These are phyloP conservation scores for Petromus typicus DNA, from an alignment of 2,113 vertebrate species.

Conservation along the genomic window DNA sequence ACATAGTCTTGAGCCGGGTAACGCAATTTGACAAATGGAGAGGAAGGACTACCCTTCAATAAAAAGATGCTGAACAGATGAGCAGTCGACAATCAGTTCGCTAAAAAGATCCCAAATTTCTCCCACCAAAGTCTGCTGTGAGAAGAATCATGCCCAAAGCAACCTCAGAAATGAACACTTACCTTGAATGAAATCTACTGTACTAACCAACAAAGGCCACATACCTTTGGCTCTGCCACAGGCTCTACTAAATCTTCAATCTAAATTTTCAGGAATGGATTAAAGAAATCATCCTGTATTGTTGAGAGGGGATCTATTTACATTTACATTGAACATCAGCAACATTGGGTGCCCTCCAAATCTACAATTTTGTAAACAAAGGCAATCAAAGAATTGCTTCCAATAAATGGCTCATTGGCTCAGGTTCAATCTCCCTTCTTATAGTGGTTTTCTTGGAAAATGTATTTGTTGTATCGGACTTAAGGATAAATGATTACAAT, in stretches of 20 bases:
- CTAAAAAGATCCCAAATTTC: neutral
- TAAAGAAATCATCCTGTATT: neutral
- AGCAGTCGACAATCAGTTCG: conserved; percentile 35
- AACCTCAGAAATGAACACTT: conserved; percentile 37
- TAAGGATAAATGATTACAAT: conserved; percentile 21
- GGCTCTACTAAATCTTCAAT: neutral
- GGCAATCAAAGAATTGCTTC: neutral
- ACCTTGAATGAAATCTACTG: conserved; percentile 28
- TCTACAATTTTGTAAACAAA: neutral
- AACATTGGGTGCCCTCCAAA: neutral
- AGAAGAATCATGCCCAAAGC: conserved; percentile 32
- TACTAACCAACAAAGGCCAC: neutral
- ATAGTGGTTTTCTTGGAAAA: neutral
- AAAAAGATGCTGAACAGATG: conserved; percentile 47
- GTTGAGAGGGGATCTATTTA: neutral
- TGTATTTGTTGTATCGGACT: conserved; percentile 1
- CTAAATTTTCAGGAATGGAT: conserved; percentile 5
- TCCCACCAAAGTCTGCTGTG: neutral
- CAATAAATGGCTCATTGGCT: conserved; percentile 13
- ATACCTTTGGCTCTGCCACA: neutral
- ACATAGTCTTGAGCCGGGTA: conserved; percentile 28
- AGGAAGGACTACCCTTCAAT: conserved; percentile 25
- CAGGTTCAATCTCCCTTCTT: conserved; percentile 14
- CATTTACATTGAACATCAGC: neutral
- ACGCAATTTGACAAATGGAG: conserved; percentile 58